Evolutionary conservation across 2,113 vertebrate species (phyloP).

Genomic region (Salvelinus namaycush): DNA sequence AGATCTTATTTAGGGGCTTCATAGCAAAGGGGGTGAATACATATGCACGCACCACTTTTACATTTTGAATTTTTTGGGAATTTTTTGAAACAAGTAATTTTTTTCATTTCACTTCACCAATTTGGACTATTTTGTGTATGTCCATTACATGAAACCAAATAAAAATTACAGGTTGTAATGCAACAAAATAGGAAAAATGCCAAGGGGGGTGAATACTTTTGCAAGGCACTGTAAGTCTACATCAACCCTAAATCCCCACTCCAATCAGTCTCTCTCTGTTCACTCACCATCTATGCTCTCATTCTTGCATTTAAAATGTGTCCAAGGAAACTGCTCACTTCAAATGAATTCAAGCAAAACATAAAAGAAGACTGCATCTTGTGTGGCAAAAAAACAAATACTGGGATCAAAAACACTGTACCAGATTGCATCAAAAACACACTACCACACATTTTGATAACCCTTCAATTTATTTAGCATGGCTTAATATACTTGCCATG

Average conservation of each 20-base stretch:
- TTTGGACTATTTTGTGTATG: no score
- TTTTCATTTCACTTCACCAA: no score
- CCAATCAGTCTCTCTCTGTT: neutral
- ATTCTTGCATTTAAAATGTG: neutral
- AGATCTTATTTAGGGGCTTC: no score
- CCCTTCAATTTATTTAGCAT: constrained; percentile 6
- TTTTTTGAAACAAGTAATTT: no score
- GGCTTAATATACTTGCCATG: constrained; percentile 1
- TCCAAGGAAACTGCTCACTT: neutral
- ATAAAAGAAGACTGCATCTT: neutral
- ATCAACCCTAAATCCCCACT: neutral
- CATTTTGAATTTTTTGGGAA: no score
- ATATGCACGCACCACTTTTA: no score
- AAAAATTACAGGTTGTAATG: no score
- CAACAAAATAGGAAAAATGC: no score
- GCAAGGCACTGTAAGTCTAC: neutral
- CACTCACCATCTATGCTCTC: neutral
- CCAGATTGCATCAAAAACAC: constrained; percentile 4
- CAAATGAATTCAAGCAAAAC: neutral
- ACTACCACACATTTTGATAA: neutral
- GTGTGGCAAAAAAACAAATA: neutral
- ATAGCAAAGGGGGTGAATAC: no score
- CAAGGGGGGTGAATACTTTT: no score
- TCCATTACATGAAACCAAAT: no score
- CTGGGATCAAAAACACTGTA: neutral